Evolutionary conservation across 2,113 vertebrate genomes (phyloP), one percentile per base, ranked within the genome.

Genomic region (Maccullochella peelii): DNA sequence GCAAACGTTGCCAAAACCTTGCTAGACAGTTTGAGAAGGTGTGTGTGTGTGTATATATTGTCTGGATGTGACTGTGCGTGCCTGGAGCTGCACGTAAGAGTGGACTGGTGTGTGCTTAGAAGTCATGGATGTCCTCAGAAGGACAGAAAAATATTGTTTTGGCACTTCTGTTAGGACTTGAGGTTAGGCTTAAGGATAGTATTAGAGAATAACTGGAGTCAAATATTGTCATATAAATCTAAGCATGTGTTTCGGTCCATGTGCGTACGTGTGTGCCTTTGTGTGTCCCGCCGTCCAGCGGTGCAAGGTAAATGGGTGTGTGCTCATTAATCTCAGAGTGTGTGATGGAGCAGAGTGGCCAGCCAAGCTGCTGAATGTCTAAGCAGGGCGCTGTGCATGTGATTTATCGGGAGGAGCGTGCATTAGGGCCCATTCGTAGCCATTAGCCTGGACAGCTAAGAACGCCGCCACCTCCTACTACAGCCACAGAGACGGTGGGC

Each of bases 391-490:
- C 84, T 67, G 83, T 73, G 88, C 68, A 12, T 85, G 82, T 95
- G 95, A 95, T 95, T 96, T 96, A 95, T 95, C 44, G 90, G 61
- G 83, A 61, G 90, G 81, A 83, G 72, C 81, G 63, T 86, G 90
- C 92, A 94, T 95, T 94, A 94, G 84, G 80, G 77, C 76, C 89
- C 75, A 86, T 92, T 90, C 86, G 69, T 81, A 92, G 91, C 92
- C 90, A 94, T 93, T 91, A 93, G 87, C 83, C 74, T 10, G 84
- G 94, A 95, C 94, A 95, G 94, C 91, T 91, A 94, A 94, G 94
- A 93, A 95, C 92, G 90, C 88, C 70, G 77, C 88, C 86, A 65
- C 87, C 90, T 90, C 83, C 85, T 15, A 11, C 70, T 47, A n/a
- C 76, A 79, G 80, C 72, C 63, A 52, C 73, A 58, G 68, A 50